Conservation (phyloP, 1,140 invertebrate genomes). For the Leptinotarsa undecemlineata region DNA sequence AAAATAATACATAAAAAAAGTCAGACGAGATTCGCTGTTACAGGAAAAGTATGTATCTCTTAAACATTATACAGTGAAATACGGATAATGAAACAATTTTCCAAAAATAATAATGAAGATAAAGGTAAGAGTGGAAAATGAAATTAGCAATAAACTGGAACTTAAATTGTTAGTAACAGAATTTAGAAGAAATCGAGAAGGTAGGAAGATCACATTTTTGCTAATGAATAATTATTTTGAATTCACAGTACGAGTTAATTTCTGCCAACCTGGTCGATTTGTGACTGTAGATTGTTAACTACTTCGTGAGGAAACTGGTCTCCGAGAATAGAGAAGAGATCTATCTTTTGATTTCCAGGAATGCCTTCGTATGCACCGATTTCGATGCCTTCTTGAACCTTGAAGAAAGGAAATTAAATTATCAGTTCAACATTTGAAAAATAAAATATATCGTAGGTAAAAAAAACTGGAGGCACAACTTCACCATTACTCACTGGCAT, state of each 20-base stretch:
- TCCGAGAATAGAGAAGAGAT: conserved; percentile 78
- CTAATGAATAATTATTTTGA: conserved; percentile 11
- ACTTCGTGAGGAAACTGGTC: conserved; percentile 82
- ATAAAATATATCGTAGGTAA: too few relatives aligned
- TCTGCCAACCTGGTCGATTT: conserved; percentile 78
- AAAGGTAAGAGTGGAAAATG: too few relatives aligned
- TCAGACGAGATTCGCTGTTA: too few relatives aligned
- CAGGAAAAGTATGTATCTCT: too few relatives aligned
- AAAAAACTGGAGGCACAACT: too few relatives aligned
- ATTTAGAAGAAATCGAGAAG: conserved; percentile 21
- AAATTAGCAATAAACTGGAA: too few relatives aligned
- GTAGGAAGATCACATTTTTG: conserved; percentile 25
- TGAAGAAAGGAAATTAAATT: conserved; percentile 25
- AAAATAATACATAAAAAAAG: too few relatives aligned
- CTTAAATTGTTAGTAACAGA: too few relatives aligned
- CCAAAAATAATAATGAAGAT: neutral
- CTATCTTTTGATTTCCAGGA: conserved; percentile 79
- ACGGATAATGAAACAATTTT: too few relatives aligned
- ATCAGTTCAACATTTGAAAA: too few relatives aligned
- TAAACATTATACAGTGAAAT: too few relatives aligned
- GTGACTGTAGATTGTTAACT: conserved; percentile 80
- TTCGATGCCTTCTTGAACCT: conserved; percentile 83
- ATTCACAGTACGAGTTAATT: conserved; percentile 55
- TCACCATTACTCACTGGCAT: too few relatives aligned
- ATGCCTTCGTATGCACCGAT: conserved; percentile 81